phyloP scores from a whole-genome alignment of 1,140 invertebrate species.

The Dendrolimus kikuchii region DNA sequence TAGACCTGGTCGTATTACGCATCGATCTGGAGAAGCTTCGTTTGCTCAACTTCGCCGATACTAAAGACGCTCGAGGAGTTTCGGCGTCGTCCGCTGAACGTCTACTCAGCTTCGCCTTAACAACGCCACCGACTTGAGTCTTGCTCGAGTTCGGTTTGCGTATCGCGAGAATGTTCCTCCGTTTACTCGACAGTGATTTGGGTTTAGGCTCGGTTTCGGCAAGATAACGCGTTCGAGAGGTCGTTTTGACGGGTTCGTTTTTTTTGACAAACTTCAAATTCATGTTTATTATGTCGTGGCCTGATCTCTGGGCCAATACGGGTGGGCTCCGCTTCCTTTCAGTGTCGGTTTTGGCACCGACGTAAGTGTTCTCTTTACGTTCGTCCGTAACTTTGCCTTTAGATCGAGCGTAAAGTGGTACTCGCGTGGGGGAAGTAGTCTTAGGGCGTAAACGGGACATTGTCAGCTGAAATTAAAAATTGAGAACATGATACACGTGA shows the following conservation, averaged over 20 bases:
- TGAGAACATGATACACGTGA: background rate
- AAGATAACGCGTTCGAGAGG: conserved; percentile 39
- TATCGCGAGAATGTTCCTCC: conserved; percentile 49
- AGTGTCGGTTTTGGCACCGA: conserved; percentile 42
- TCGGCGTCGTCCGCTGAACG: conserved; percentile 41
- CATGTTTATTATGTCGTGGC: conserved; percentile 41
- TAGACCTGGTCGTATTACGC: conserved; percentile 14
- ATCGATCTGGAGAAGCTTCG: conserved; percentile 33
- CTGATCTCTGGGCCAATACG: conserved; percentile 41
- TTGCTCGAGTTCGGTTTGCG: conserved; percentile 54
- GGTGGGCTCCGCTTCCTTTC: conserved; percentile 41
- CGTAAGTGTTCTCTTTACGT: conserved; percentile 61
- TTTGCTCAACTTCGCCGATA: conserved; percentile 36
- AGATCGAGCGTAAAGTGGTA: conserved; percentile 48
- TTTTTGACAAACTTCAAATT: conserved; percentile 50
- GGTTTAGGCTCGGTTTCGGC: conserved; percentile 53
- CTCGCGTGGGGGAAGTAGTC: conserved; percentile 42
- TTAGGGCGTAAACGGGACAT: conserved; percentile 57
- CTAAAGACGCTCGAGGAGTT: conserved; percentile 26
- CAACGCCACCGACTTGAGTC: conserved; percentile 28
- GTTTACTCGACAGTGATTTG: conserved; percentile 45
- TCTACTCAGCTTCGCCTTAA: conserved; percentile 34
- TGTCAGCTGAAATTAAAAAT: conserved; percentile 42
- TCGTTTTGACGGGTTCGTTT: conserved; percentile 43
- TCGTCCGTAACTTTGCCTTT: conserved; percentile 54